Evolutionary conservation across 2,113 vertebrate species (phyloP).

Genomic region (Mellivora capensis): DNA sequence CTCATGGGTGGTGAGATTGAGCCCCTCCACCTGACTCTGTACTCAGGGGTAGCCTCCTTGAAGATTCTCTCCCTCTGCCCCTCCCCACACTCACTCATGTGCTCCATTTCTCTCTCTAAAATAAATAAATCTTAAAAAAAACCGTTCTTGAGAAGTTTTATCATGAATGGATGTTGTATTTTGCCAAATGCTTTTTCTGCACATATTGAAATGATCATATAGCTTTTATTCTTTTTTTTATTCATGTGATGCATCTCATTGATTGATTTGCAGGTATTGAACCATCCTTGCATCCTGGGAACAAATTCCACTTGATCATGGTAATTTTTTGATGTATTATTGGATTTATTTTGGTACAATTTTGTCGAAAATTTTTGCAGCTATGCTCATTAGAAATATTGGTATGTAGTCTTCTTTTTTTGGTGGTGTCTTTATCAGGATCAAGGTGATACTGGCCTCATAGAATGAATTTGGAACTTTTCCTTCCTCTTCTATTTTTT

Average conservation of each 20-base stretch:
- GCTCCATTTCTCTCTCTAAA: not conserved
- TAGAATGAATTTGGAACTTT: not conserved
- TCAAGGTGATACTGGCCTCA: not conserved
- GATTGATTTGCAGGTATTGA: not conserved
- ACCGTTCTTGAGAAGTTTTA: not conserved
- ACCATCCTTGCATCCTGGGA: not conserved
- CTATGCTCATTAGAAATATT: not conserved
- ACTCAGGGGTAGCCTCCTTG: not conserved
- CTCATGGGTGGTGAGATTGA: not conserved
- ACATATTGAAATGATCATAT: not conserved
- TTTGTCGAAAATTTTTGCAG: not conserved
- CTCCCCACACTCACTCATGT: not conserved
- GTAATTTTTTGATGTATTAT: not conserved
- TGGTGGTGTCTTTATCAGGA: not conserved
- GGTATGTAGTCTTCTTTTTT: not conserved
- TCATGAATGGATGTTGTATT: not conserved
- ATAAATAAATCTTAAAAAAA: not conserved
- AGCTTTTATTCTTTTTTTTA: not conserved
- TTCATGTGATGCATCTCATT: not conserved
- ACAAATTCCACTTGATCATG: not conserved
- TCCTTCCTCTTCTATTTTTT: not conserved
- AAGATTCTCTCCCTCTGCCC: not conserved
- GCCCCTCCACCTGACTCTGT: not conserved
- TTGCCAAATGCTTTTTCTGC: not conserved
- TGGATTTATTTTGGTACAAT: not conserved